Percentiles rank a stretch among this genome's conserved stretches.
Conservation (phyloP, 1,140 invertebrate species). For the Sitobion miscanthi region DNA sequence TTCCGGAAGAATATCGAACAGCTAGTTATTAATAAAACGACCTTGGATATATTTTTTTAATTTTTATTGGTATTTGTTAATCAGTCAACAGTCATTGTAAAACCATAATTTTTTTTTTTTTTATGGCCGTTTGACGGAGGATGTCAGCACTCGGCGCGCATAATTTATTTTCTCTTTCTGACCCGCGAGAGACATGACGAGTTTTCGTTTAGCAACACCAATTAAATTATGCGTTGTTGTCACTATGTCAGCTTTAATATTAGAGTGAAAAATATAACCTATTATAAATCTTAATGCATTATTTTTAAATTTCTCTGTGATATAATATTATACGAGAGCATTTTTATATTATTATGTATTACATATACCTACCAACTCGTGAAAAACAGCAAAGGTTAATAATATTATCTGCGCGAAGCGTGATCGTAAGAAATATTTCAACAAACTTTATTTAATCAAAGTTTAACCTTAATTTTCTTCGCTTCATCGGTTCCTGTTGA, state of each 20-base stretch:
- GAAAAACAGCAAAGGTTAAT: not conserved
- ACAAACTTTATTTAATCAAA: not conserved
- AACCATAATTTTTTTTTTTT: not conserved
- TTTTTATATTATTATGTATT: not conserved
- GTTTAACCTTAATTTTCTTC: too few relatives aligned
- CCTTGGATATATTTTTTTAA: not conserved
- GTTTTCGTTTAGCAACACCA: not conserved
- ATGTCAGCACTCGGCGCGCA: not conserved
- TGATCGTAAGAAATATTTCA: not conserved
- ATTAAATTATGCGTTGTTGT: not conserved
- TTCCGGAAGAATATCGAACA: too few relatives aligned
- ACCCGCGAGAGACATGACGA: not conserved
- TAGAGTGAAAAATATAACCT: not conserved
- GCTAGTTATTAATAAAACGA: not conserved
- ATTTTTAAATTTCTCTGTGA: not conserved
- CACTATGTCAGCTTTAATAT: not conserved
- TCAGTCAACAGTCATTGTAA: not conserved
- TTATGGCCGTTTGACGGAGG: not conserved
- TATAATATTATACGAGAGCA: not conserved
- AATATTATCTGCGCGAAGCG: not conserved
- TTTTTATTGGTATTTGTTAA: not conserved
- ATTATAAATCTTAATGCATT: not conserved
- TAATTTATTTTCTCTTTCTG: not conserved
- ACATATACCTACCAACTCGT: too few relatives aligned
- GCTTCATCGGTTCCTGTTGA: too few relatives aligned